Evolutionary conservation across 2,888 invertebrate genomes (phyloP).

Genomic region (Pollenia angustigena): DNA sequence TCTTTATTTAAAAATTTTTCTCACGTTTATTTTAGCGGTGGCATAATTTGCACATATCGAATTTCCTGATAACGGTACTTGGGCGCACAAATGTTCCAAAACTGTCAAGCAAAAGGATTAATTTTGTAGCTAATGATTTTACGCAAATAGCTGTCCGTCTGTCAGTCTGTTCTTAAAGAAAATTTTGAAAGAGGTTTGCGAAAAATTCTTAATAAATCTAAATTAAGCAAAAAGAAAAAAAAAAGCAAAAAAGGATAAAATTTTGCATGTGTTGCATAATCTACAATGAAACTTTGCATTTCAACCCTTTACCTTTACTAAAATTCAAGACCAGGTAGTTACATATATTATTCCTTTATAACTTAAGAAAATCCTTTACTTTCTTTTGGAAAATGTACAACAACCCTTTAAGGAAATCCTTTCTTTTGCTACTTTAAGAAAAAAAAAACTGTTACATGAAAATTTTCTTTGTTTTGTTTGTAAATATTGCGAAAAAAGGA

Average conservation of each 20-base stretch:
- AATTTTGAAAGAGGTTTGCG: background rate
- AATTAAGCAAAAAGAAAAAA: conserved; percentile 67
- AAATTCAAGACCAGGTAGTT: conserved; percentile 34
- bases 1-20: conserved; percentile 63
- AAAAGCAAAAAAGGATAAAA: conserved; percentile 37
- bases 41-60: conserved; percentile 72
- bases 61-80: conserved; percentile 57
- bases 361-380: conserved; percentile 14
- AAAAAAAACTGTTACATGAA: conserved; percentile 23
- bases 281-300: conserved; percentile 40
- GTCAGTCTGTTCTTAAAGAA: background rate
- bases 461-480: conserved; percentile 56
- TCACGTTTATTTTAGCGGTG: conserved; percentile 69
- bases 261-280: conserved; percentile 66
- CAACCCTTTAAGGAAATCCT: conserved; percentile 56
- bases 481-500: conserved; percentile 69
- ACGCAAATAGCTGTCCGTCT: conserved; percentile 49
- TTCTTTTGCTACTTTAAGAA: conserved; percentile 27
- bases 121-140: conserved; percentile 75
- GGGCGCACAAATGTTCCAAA: conserved; percentile 53
- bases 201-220: conserved; percentile 57
- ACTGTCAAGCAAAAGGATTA: conserved; percentile 75
- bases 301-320: conserved; percentile 20
- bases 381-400: background rate
- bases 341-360: background rate